A percentile compares a stretch with the other conserved stretches of the same genome.
These are phyloP conservation scores for Lutra lutra DNA, from an alignment of 2,797 vertebrate genomes.

Conservation along the genomic window DNA sequence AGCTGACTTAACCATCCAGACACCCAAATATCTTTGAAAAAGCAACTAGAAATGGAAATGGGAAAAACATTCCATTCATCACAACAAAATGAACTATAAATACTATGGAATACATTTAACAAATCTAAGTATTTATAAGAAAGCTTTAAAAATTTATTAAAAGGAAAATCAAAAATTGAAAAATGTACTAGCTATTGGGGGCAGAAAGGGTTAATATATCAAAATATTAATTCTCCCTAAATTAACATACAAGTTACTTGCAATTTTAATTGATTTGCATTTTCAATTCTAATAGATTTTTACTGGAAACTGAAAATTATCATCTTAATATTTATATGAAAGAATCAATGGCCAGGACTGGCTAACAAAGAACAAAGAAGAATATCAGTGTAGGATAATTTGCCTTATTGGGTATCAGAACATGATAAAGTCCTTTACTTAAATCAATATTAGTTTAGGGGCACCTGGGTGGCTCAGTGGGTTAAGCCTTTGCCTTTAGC, in stretches of 20 bases:
- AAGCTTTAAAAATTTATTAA: not conserved
- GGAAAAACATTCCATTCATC: not conserved
- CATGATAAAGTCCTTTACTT: not conserved
- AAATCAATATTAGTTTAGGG: not conserved
- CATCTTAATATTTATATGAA: not conserved
- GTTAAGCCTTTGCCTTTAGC: no score
- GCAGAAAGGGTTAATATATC: not conserved
- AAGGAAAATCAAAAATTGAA: not conserved
- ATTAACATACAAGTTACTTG: not conserved
- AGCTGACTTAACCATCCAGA: not conserved
- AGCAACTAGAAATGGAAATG: not conserved
- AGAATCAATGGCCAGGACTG: not conserved
- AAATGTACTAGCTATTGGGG: not conserved
- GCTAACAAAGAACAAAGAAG: not conserved
- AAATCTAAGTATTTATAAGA: not conserved
- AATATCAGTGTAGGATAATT: not conserved
- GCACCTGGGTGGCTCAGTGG: no score
- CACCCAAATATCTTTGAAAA: not conserved
- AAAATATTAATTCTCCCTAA: not conserved
- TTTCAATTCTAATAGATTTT: not conserved
- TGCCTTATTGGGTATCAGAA: not conserved
- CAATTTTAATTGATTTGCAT: not conserved
- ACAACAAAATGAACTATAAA: not conserved
- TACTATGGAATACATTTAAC: not conserved
- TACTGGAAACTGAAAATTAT: not conserved